Base-by-base conservation (phyloP, 2,888 invertebrate species). In the Pseudanteris insignis region DNA sequence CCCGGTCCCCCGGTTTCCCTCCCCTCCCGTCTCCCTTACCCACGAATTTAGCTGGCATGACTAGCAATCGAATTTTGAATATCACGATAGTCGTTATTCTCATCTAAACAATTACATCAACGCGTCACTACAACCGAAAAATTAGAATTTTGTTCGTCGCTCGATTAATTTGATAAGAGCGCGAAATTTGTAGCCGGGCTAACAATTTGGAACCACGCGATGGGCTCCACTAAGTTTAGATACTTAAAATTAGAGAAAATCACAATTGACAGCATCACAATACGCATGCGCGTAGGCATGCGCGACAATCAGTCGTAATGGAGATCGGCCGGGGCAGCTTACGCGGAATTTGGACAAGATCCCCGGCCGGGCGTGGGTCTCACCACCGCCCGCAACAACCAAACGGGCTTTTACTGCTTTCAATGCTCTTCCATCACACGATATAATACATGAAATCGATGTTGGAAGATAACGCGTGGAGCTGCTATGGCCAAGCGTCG, bases 61-160 rank as follows among this genome's bases (percentile, higher is more conserved):
- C 63, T 63, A 63, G 63, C 48, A 43, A 44, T 53, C 21, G 36
- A 61, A 61, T 55, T 61, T 61, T 55, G 44, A 55, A 50, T 51
- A 47, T 40, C 40, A 14, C 28, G 30, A 13, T 15, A 21, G 15
- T 41, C 29, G 26, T 18, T 14, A 36, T 2, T 33, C 13, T 37
- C 37, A 11, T 11, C 28, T 4, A 36, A 18, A 26, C n/a, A 10
- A 7, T 10, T n/a, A 18, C n/a, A 18, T 10, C 9, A 26, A 26
- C 14, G 29, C 10, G 30, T 12, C 8, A 28, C 10, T 29, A 14
- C 12, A 25, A 40, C 40, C 46, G 11, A 43, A 37, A 48, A 3
- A 7, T 28, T 6, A 13, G 6, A 18, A 4, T 47, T 47, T 47
- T 32, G 24, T n/a, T n/a, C 28, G 32, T 43, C 14, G 32, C 43